Conservation (phyloP, 1,140 invertebrate species). For the Aphidius ervi region DNA sequence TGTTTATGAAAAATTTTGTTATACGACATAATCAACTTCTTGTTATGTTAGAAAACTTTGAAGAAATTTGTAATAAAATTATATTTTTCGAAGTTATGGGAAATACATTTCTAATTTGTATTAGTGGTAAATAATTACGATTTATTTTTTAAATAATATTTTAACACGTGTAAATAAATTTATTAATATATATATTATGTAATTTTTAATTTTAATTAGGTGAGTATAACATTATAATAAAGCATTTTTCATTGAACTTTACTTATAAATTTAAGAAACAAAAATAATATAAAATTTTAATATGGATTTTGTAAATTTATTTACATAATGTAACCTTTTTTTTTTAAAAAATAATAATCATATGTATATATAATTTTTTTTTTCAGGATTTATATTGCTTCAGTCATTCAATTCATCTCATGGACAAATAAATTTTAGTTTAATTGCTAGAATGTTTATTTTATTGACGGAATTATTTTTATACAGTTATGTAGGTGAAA, state of each 20-base stretch:
- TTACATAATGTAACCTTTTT: too few relatives aligned
- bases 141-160: neutral
- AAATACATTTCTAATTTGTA: conserved; percentile 22
- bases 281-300: too few relatives aligned
- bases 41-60: conserved; percentile 12
- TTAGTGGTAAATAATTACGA: conserved; percentile 27
- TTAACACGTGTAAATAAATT: neutral
- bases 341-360: too few relatives aligned
- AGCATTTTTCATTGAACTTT: too few relatives aligned
- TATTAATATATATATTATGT: too few relatives aligned
- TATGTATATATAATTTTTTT: neutral
- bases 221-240: neutral
- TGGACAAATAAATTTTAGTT: neutral
- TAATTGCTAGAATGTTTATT: conserved; percentile 15
- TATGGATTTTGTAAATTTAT: too few relatives aligned
- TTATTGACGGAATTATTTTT: conserved; percentile 26
- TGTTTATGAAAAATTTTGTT: conserved; percentile 5
- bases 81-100: conserved; percentile 22
- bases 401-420: conserved; percentile 9
- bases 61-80: conserved; percentile 18
- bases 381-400: conserved; percentile 13
- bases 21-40: conserved; percentile 20
- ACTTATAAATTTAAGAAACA: too few relatives aligned
- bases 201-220: neutral
- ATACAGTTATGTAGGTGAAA: conserved; percentile 29